Evolutionary conservation across 2,888 invertebrate genomes (phyloP).

Genomic region (Nomada goodeniana): DNA sequence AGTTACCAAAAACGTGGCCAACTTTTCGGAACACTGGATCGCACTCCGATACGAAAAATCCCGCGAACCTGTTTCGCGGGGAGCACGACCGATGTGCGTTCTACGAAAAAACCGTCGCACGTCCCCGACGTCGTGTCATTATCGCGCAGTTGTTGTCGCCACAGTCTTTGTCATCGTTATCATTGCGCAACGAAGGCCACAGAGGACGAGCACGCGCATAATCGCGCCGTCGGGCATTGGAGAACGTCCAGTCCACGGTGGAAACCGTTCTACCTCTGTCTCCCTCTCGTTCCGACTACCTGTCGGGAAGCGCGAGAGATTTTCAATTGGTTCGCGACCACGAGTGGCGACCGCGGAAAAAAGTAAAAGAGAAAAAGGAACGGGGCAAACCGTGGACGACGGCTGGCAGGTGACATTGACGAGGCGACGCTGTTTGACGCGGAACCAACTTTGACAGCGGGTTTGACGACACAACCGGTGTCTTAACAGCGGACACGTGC

Average conservation of each 20-base stretch:
- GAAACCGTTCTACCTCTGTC: not conserved
- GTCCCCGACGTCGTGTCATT: slow-evolving; percentile 58
- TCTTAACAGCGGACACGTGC: slow-evolving; percentile 23
- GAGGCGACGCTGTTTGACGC: slow-evolving; percentile 36
- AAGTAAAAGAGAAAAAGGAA: not conserved
- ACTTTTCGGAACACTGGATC: no score
- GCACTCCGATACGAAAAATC: slow-evolving; percentile 16
- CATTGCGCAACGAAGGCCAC: slow-evolving; percentile 76
- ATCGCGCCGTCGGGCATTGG: slow-evolving; percentile 39
- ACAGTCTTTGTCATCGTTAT: slow-evolving; percentile 75
- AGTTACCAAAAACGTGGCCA: no score
- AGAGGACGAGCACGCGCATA: slow-evolving; percentile 69
- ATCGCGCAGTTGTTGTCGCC: slow-evolving; percentile 65
- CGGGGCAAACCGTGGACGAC: not conserved
- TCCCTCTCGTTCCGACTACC: not conserved
- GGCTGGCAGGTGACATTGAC: slow-evolving; percentile 41
- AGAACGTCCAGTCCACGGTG: slow-evolving; percentile 33
- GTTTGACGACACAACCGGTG: slow-evolving; percentile 39
- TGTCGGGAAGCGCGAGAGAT: slow-evolving; percentile 8
- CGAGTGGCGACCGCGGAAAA: slow-evolving; percentile 5
- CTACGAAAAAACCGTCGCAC: slow-evolving; percentile 44
- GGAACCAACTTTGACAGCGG: slow-evolving; percentile 34
- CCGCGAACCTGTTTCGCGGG: not conserved
- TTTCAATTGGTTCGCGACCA: slow-evolving; percentile 4
- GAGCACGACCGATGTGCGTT: slow-evolving; percentile 23